Percentiles rank a stretch among this genome's conserved stretches.
Evolutionary conservation across 2,888 invertebrate species (phyloP).

Genomic region (Flabesymbios commensalis): DNA sequence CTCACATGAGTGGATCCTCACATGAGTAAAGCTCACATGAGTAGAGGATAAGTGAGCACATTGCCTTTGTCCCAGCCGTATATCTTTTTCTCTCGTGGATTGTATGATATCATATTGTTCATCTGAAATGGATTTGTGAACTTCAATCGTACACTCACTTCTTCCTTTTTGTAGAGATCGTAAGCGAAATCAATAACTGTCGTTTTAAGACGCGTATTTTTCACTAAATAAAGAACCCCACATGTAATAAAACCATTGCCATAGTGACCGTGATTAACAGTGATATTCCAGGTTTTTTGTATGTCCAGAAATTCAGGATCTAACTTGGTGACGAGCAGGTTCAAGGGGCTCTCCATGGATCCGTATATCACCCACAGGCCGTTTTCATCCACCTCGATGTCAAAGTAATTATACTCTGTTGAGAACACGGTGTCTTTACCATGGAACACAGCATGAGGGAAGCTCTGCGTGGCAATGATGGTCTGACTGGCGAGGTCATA

Average conservation of each 20-base stretch:
- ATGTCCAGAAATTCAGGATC: conserved; percentile 67
- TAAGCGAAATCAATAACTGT: conserved; percentile 87
- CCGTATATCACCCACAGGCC: conserved; percentile 95
- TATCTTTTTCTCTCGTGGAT: conserved; percentile 71
- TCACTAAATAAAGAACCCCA: conserved; percentile 92
- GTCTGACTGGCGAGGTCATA: conserved; percentile 43
- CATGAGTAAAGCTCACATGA: no score
- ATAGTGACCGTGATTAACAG: conserved; percentile 62
- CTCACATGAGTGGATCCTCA: no score
- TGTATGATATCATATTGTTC: conserved; percentile 78
- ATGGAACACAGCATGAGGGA: conserved; percentile 49
- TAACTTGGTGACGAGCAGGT: conserved; percentile 75
- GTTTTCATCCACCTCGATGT: conserved; percentile 94
- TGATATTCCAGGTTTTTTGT: conserved; percentile 44
- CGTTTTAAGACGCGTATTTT: conserved; percentile 78
- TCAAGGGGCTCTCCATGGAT: conserved; percentile 75
- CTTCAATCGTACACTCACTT: conserved; percentile 64
- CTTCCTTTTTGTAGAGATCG: conserved; percentile 83
- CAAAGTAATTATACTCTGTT: conserved; percentile 75
- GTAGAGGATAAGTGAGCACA: conserved; percentile 75
- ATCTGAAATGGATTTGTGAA: conserved; percentile 92
- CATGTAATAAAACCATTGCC: conserved; percentile 98
- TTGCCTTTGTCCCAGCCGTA: conserved; percentile 95
- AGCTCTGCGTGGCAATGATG: conserved; percentile 17
- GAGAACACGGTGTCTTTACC: conserved; percentile 70